Evolutionary conservation across 2,113 vertebrate genomes (phyloP).

Genomic region (Acinonyx jubatus): DNA sequence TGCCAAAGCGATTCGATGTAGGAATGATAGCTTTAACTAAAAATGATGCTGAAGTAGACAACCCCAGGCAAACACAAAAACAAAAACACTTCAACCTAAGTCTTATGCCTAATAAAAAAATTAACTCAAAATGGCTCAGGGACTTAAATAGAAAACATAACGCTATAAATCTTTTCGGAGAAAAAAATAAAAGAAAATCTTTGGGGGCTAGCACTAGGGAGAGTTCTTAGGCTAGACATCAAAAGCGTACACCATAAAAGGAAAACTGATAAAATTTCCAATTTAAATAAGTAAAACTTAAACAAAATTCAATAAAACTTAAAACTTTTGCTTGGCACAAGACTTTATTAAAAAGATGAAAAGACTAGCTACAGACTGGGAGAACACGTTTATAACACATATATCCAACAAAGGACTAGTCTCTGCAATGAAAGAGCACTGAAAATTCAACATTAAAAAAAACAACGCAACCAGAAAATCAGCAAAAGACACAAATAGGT

Average conservation of each 20-base stretch:
- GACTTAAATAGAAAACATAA: background rate
- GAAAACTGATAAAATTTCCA: background rate
- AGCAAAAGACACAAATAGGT: constrained; percentile 15
- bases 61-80: background rate
- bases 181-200: background rate
- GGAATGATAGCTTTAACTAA: background rate
- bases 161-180: background rate
- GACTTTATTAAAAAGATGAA: background rate
- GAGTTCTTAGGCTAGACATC: background rate
- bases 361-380: background rate
- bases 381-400: constrained; percentile 17
- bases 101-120: background rate
- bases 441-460: constrained; percentile 34
- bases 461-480: constrained; percentile 5
- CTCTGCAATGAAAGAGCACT: constrained; percentile 4
- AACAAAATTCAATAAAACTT: background rate
- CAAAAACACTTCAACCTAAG: background rate
- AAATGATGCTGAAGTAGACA: background rate
- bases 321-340: background rate
- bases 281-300: background rate
- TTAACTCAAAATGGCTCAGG: background rate
- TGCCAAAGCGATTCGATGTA: background rate
- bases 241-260: background rate
- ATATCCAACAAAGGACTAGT: background rate
- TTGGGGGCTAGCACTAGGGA: background rate